A percentile compares a stretch with the other conserved stretches of the same genome.
These are phyloP conservation scores for Adineta ricciae DNA, from an alignment of 2,888 invertebrate genomes.

Conservation along the genomic window DNA sequence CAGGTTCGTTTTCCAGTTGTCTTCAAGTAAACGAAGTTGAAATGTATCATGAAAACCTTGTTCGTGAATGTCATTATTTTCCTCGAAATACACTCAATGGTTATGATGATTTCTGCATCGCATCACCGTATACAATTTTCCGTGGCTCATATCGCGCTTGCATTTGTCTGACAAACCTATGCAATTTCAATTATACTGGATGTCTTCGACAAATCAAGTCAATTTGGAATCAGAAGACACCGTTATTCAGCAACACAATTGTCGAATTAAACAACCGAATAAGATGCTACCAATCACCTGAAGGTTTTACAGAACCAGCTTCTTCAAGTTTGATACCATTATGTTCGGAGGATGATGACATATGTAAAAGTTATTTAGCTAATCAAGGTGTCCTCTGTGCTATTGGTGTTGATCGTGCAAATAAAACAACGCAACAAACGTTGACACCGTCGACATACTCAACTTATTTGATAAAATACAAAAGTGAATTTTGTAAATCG, in stretches of 20 bases:
- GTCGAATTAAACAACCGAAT: not conserved
- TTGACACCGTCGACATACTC: not conserved
- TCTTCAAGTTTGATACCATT: not conserved
- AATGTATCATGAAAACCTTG: not conserved
- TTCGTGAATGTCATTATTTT: not conserved
- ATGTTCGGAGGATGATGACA: not conserved
- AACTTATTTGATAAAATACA: not conserved
- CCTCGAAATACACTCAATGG: not conserved
- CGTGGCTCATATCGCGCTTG: conserved; percentile 14
- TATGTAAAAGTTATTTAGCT: not conserved
- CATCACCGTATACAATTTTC: not conserved
- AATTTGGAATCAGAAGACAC: not conserved
- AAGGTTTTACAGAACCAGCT: not conserved
- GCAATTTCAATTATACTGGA: not conserved
- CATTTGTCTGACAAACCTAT: not conserved
- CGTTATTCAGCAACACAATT: not conserved
- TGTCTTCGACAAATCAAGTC: not conserved
- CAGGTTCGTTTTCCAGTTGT: not conserved
- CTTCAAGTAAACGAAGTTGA: not conserved
- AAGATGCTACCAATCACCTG: not conserved
- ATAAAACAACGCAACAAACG: not conserved
- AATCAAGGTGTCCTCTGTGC: not conserved
- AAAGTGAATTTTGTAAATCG: not conserved
- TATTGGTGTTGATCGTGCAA: not conserved
- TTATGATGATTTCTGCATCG: conserved; percentile 10